These are phyloP conservation scores for Anoplolepis gracilipes DNA, from an alignment of 1,140 invertebrate genomes.

Conservation along the genomic window DNA sequence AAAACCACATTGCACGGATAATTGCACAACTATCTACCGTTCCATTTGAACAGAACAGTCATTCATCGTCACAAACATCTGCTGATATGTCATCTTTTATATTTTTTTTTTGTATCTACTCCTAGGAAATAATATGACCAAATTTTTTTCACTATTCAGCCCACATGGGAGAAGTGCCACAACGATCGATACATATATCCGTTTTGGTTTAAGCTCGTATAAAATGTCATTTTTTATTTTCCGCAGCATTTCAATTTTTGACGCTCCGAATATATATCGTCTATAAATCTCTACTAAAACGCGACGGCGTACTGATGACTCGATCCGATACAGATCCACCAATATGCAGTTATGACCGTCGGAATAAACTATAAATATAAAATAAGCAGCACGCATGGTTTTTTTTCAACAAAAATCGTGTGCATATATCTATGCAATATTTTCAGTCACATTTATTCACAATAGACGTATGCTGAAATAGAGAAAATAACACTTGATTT, in stretches of 20 bases:
- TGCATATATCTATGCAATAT: neutral
- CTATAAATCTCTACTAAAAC: constrained; percentile 55
- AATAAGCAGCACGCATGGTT: constrained; percentile 13
- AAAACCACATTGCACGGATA: constrained; percentile 76
- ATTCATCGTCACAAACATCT: constrained; percentile 54
- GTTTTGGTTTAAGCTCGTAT: constrained; percentile 63
- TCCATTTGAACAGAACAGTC: constrained; percentile 62
- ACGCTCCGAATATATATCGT: neutral
- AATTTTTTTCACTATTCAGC: neutral
- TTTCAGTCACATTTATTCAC: constrained; percentile 11
- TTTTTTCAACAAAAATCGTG: constrained; percentile 9
- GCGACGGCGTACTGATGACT: constrained; percentile 21
- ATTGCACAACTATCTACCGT: constrained; percentile 75
- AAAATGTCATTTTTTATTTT: constrained; percentile 31
- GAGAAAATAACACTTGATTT: neutral
- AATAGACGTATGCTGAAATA: neutral
- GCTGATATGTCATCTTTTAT: constrained; percentile 69
- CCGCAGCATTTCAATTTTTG: neutral
- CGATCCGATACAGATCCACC: constrained; percentile 49
- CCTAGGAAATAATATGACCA: neutral
- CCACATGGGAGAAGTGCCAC: neutral
- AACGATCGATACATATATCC: constrained; percentile 57
- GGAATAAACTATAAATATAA: constrained; percentile 49
- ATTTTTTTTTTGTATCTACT: constrained; percentile 20
- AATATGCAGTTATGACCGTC: constrained; percentile 49